phyloP scores from a whole-genome alignment of 2,797 vertebrate species.

The Syngnathus rostellatus region DNA sequence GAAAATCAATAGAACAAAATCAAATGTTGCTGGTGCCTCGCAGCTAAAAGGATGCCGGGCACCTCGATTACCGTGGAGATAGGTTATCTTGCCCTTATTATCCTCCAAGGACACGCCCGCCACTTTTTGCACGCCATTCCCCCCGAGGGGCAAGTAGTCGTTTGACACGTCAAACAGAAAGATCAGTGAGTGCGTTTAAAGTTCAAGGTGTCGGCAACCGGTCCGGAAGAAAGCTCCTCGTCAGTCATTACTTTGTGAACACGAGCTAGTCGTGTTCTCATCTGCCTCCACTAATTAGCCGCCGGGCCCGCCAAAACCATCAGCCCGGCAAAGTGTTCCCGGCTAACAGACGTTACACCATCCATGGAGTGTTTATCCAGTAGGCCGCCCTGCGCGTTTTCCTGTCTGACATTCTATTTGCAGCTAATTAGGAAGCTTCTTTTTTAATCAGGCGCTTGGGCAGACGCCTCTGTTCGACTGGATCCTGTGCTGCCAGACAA shows the following conservation, averaged over 20 bases:
- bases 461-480: too few relatives aligned
- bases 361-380: too few relatives aligned
- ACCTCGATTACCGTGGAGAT: neutral
- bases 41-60: neutral
- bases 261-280: slow-evolving; percentile 56
- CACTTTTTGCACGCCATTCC: slow-evolving; percentile 20
- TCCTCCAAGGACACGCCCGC: neutral
- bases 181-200: slow-evolving; percentile 32
- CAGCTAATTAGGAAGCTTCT: too few relatives aligned
- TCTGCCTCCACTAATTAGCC: slow-evolving; percentile 67
- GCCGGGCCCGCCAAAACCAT: slow-evolving; percentile 24
- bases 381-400: too few relatives aligned
- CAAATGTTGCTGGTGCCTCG: neutral
- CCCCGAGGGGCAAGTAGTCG: slow-evolving; percentile 45
- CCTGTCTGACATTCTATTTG: too few relatives aligned
- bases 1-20: slow-evolving; percentile 47
- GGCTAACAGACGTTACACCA: slow-evolving; percentile 35
- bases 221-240: slow-evolving; percentile 13
- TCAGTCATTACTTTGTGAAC: slow-evolving; percentile 41
- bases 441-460: too few relatives aligned
- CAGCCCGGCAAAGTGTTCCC: too few relatives aligned
- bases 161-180: slow-evolving; percentile 54
- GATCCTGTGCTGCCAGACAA: slow-evolving; percentile 5
- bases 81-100: neutral
- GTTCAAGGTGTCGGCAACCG: slow-evolving; percentile 47